Conservation (phyloP, 1,140 invertebrate species). For the Zelostemma sp. region DNA sequence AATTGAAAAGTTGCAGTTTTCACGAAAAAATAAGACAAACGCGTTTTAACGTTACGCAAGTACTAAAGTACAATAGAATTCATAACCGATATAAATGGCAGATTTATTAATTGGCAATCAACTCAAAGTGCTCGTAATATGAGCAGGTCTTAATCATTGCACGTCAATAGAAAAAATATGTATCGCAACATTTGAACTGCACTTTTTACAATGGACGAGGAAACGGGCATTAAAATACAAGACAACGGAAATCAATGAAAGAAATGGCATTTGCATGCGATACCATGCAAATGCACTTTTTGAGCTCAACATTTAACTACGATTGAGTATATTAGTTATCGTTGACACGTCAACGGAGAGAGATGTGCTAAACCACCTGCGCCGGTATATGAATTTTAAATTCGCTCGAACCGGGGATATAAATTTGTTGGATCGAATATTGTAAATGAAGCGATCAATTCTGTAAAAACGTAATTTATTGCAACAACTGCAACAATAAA, state of each 20-base stretch:
- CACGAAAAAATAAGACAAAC: too few species aligned
- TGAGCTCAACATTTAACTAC: not conserved
- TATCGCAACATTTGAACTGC: not conserved
- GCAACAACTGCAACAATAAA: not conserved
- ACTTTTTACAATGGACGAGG: not conserved
- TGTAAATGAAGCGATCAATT: not conserved
- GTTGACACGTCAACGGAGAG: not conserved
- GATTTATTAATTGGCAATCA: too few species aligned
- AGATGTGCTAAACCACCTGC: not conserved
- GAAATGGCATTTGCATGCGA: not conserved
- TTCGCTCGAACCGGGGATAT: not conserved
- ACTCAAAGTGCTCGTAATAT: too few species aligned
- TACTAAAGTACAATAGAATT: not conserved
- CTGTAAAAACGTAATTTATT: not conserved
- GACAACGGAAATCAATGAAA: not conserved
- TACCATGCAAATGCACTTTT: not conserved
- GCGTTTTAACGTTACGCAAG: not conserved
- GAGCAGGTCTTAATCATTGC: not conserved
- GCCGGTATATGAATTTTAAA: not conserved
- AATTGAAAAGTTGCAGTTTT: too few species aligned
- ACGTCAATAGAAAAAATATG: not conserved
- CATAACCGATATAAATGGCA: not conserved
- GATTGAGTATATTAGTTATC: not conserved
- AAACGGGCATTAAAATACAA: not conserved
- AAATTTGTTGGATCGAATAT: not conserved